Evolutionary conservation across 1,140 invertebrate genomes (phyloP).

Genomic region (Drosophila equinoxialis): DNA sequence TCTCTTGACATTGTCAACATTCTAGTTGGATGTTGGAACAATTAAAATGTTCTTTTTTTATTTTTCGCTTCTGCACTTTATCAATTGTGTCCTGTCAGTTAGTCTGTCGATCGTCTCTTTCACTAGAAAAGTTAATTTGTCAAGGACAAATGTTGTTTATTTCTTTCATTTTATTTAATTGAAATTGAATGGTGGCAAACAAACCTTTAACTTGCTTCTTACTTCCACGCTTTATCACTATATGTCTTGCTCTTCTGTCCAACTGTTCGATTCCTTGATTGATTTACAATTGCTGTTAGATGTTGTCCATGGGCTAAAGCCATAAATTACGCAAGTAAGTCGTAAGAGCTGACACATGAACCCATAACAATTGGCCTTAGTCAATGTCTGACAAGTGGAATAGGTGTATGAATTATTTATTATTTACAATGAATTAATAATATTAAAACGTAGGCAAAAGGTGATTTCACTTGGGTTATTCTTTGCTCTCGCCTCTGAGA

Average conservation of each 20-base stretch:
- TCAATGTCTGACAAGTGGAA: not conserved
- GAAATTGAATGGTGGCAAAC: slow-evolving; percentile 29
- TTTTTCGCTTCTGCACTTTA: slow-evolving; percentile 32
- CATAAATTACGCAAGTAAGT: slow-evolving; percentile 51
- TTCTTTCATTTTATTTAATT: slow-evolving; percentile 25
- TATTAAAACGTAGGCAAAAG: not conserved
- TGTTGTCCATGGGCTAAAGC: slow-evolving; percentile 13
- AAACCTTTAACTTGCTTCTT: slow-evolving; percentile 16
- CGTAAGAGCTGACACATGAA: slow-evolving; percentile 20
- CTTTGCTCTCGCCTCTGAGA: not conserved
- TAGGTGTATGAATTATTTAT: not conserved
- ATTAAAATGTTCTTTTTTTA: slow-evolving; percentile 59
- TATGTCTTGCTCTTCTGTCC: slow-evolving; percentile 26
- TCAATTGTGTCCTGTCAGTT: slow-evolving; percentile 2
- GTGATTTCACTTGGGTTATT: not conserved
- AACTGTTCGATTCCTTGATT: slow-evolving; percentile 59
- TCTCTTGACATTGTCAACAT: slow-evolving; percentile 25
- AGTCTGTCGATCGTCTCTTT: not conserved
- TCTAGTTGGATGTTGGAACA: slow-evolving; percentile 55
- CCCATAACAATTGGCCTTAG: slow-evolving; percentile 16
- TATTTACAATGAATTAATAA: slow-evolving; percentile 5
- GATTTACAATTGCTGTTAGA: slow-evolving; percentile 62
- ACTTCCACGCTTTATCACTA: not conserved
- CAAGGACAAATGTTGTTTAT: slow-evolving; percentile 46
- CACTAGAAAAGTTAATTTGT: slow-evolving; percentile 60